These are phyloP conservation scores for Chloropsis cyanopogon DNA, from an alignment of 2,113 vertebrate genomes.

Conservation along the genomic window DNA sequence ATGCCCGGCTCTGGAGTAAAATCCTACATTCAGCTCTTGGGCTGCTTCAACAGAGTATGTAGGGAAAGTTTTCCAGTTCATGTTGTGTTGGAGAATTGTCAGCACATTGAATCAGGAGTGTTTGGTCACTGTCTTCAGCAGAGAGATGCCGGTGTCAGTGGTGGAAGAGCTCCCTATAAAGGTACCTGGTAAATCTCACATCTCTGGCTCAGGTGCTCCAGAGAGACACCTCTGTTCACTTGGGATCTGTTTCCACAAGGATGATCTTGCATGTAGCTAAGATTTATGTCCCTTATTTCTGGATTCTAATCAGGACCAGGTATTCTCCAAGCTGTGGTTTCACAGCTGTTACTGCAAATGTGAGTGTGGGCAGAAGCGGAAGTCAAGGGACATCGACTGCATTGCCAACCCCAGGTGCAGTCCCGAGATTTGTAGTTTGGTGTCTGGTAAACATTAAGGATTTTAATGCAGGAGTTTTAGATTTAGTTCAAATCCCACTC, in stretches of 20 bases:
- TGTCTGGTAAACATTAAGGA: neutral
- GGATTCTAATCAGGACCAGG: neutral
- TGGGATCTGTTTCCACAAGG: neutral
- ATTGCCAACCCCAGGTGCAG: neutral
- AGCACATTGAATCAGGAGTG: neutral
- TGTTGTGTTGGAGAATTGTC: neutral
- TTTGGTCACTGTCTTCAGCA: neutral
- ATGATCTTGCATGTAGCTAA: neutral
- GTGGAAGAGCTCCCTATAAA: neutral
- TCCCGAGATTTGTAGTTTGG: neutral
- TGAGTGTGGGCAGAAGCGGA: neutral
- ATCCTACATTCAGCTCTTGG: neutral
- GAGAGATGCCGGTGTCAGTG: rapidly evolving
- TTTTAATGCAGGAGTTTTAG: neutral
- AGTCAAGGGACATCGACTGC: neutral
- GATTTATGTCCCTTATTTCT: neutral
- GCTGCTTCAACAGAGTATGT: neutral
- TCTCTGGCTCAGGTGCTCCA: neutral
- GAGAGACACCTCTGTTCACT: neutral
- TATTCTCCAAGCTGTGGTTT: neutral
- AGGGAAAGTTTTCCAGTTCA: neutral
- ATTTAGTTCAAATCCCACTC: neutral
- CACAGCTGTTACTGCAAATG: neutral
- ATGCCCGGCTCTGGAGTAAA: neutral
- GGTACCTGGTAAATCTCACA: neutral